Evolutionary conservation across 2,113 vertebrate genomes (phyloP).

Genomic region (Eonycteris spelaea): DNA sequence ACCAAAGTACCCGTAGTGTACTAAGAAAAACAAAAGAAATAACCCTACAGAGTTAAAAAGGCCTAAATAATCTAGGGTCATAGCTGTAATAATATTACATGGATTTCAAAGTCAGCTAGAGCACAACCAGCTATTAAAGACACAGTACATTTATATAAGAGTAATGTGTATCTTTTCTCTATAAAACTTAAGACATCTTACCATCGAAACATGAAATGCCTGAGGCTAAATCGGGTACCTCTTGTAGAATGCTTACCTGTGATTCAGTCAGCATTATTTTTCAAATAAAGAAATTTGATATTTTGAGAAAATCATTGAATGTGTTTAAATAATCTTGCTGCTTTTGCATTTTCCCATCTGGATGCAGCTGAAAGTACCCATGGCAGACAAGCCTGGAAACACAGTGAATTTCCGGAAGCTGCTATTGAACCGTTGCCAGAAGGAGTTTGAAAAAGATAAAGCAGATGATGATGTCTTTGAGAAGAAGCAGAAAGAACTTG

Average conservation of each 20-base stretch:
- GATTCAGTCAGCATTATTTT: neutral
- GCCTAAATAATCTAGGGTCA: neutral
- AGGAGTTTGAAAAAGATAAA: conserved; percentile 99
- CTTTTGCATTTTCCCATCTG: conserved; percentile 49
- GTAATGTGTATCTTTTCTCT: neutral
- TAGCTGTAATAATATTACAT: neutral
- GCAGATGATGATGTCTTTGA: conserved; percentile 97
- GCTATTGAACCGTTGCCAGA: conserved; percentile 97
- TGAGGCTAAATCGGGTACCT: neutral
- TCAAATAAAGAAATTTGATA: neutral
- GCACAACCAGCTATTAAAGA: neutral
- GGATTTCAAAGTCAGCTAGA: neutral
- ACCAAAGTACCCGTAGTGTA: neutral
- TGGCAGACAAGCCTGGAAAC: conserved; percentile 94
- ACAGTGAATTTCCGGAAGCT: conserved; percentile 97
- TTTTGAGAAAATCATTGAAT: neutral
- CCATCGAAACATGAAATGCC: neutral
- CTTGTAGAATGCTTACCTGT: neutral
- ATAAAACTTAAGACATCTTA: neutral
- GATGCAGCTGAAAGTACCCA: conserved; percentile 93
- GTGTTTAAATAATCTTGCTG: neutral
- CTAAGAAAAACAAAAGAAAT: neutral
- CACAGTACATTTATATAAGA: neutral
- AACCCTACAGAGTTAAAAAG: neutral
- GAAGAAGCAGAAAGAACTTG: conserved; percentile 97